Conservation (phyloP, 2,113 vertebrate species). For the Tretioscincus oriximinensis region DNA sequence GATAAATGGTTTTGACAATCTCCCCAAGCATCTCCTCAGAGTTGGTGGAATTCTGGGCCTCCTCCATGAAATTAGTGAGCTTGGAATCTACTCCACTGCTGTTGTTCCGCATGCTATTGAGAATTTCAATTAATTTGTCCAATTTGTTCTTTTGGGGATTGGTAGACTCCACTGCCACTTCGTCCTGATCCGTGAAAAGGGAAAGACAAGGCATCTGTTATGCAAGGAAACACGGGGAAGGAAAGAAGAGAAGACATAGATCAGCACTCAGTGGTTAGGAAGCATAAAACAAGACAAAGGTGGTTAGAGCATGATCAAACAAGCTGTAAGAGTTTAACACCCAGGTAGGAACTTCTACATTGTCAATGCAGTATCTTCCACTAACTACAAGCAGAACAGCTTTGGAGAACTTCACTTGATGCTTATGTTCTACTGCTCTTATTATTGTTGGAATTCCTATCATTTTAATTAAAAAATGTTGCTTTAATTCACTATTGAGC, state of each 20-base stretch:
- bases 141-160: conserved; percentile 85
- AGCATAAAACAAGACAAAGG: conserved; percentile 34
- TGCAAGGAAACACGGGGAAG: conserved; percentile 41
- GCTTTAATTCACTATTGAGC: no score
- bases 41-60: conserved; percentile 90
- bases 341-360: background rate
- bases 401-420: no score
- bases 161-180: conserved; percentile 74
- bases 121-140: conserved; percentile 91
- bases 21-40: conserved; percentile 90
- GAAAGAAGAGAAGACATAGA: conserved; percentile 42
- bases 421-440: no score
- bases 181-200: conserved; percentile 82
- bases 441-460: no score
- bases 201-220: conserved; percentile 74
- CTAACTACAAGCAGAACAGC: no score
- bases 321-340: background rate
- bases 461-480: no score
- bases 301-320: conserved; percentile 27
- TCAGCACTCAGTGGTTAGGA: conserved; percentile 35
- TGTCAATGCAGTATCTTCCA: background rate
- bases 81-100: conserved; percentile 89
- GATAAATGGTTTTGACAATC: conserved; percentile 91
- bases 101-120: conserved; percentile 96
- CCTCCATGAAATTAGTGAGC: conserved; percentile 94